Evolutionary conservation across 2,797 vertebrate genomes (phyloP), one percentile per base, ranked within the genome.

Genomic region (Falco peregrinus): DNA sequence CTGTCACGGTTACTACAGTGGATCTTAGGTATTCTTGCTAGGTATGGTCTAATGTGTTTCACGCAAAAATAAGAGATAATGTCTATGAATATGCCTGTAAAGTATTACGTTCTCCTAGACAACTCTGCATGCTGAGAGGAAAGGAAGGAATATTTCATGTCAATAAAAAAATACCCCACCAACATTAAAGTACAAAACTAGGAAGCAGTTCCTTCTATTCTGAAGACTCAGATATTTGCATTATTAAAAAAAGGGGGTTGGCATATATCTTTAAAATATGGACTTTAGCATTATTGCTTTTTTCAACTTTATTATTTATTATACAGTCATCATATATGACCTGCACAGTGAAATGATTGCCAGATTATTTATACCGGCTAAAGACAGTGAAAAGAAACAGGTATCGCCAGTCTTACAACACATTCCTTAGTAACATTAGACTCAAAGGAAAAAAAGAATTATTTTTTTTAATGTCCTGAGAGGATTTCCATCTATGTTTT

Each of bases 81-180:
- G 6, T 31, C 48, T 71, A 35, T 22, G n/a, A 76, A 70, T 9
- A 20, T 7, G 64, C 71, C 89, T 85, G 73, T 43, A 18, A 93
- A 90, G 9, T 37, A 86, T 84, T 84, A 85, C 18, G 9, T 19
- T 59, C 48, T 71, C 73, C 60, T 25, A 77, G 41, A 69, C 4
- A 61, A 53, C 6, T 20, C 65, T 1, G 19, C 7, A 41, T 0
- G 9, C 37, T 0, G 11, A 91, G 41, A 87, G 41, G 53, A 93
- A 41, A 91, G 83, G 83, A 94, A 93, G 73, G 54, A 94, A 93
- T 96, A 92, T 93, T 94, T 96, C 76, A 93, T 41, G 48, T 81
- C n/a, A 91, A 47, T 47, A 65, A 53, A 56, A 9, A 17, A 51
- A 48, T 71, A 86, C 6, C 47, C 19, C 20, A 13, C 5, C 2